A percentile compares a stretch with the other conserved stretches of the same genome.
phyloP scores from a whole-genome alignment of 23 tunicate species.

The Oikopleura albicans region DNA sequence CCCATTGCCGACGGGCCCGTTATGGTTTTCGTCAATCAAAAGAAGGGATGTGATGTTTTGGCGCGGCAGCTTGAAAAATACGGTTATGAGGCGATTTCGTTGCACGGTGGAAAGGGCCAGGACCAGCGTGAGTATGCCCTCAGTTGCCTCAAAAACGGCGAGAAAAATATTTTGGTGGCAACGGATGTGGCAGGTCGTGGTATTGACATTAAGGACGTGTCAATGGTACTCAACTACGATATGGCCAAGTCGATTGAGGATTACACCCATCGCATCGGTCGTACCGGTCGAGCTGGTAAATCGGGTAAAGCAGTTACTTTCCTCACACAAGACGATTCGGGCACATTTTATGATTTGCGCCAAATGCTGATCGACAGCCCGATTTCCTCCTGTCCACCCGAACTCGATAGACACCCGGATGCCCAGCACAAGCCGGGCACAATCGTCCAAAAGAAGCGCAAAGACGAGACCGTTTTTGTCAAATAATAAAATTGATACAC shows the following conservation, averaged over 20 bases:
- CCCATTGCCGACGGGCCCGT: slow-evolving; percentile 34
- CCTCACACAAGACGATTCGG: slow-evolving; percentile 64
- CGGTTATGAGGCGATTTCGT: slow-evolving; percentile 49
- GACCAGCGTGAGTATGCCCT: slow-evolving; percentile 76
- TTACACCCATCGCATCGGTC: slow-evolving; percentile 92
- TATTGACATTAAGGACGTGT: slow-evolving; percentile 87
- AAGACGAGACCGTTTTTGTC: neutral
- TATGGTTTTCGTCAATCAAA: slow-evolving; percentile 84
- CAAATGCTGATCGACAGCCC: slow-evolving; percentile 78
- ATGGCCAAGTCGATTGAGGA: slow-evolving; percentile 95
- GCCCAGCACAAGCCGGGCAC: slow-evolving; percentile 91
- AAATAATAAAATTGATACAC: too few relatives aligned
- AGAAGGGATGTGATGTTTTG: slow-evolving; percentile 92
- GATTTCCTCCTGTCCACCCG: slow-evolving; percentile 59
- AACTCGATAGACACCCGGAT: slow-evolving; percentile 88
- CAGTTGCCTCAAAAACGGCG: slow-evolving; percentile 57
- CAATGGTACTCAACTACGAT: slow-evolving; percentile 67
- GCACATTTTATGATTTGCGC: slow-evolving; percentile 51
- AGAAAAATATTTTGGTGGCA: slow-evolving; percentile 72
- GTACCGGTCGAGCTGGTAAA: slow-evolving; percentile 86
- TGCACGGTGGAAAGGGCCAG: slow-evolving; percentile 94
- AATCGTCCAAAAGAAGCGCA: neutral
- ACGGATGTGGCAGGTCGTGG: slow-evolving; percentile 98
- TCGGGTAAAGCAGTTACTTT: slow-evolving; percentile 77
- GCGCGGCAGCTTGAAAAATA: slow-evolving; percentile 62